A percentile compares a stretch with the other conserved stretches of the same genome.
phyloP scores from a whole-genome alignment of 2,113 vertebrate genomes.

The Anas platyrhynchos region DNA sequence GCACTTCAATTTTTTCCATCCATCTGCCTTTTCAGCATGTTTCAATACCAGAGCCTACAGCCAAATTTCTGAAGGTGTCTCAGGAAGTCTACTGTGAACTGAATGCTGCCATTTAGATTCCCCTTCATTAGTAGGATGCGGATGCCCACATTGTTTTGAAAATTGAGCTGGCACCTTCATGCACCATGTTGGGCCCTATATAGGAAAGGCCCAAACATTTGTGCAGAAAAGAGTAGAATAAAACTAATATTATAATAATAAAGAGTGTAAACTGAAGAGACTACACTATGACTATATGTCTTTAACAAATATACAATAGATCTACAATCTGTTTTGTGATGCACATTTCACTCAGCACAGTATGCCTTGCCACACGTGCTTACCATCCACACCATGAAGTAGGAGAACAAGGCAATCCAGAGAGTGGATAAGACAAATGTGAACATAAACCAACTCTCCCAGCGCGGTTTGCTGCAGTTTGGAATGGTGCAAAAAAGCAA shows the following conservation, averaged over 20 bases:
- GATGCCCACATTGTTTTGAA: not conserved
- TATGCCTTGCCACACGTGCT: constrained; percentile 33
- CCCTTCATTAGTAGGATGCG: not conserved
- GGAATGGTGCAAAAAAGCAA: constrained; percentile 89
- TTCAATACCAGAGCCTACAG: not conserved
- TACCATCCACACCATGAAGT: constrained; percentile 99
- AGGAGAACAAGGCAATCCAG: constrained; percentile 98
- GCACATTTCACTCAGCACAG: not conserved
- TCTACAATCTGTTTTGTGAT: not conserved
- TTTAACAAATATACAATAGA: not conserved
- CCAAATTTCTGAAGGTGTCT: not conserved
- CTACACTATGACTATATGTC: not conserved
- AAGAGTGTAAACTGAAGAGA: not conserved
- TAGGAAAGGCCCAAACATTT: not conserved
- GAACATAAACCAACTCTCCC: constrained; percentile 94
- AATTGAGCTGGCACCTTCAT: not conserved
- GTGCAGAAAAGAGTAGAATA: not conserved
- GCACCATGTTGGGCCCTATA: not conserved
- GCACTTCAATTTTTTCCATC: not conserved
- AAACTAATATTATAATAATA: not conserved
- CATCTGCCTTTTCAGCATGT: not conserved
- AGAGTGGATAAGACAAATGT: constrained; percentile 92
- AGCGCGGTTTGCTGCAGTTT: constrained; percentile 93
- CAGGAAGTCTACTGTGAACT: not conserved
- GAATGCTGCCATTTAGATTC: not conserved